Evolutionary conservation across 2,888 invertebrate species (phyloP).

Genomic region (Drosophila paranaensis): DNA sequence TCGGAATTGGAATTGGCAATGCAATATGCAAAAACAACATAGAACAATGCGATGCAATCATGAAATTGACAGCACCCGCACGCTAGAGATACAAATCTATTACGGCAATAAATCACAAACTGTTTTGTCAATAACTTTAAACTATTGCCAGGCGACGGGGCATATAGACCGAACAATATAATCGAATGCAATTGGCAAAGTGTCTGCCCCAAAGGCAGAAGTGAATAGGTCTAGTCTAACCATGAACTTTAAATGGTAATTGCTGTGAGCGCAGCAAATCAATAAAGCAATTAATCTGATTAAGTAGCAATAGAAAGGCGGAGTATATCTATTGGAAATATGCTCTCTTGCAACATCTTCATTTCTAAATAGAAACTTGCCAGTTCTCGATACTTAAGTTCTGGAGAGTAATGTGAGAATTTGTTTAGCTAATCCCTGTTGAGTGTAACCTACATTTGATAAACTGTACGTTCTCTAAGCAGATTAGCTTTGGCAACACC

Average conservation of each 20-base stretch:
- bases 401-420: not conserved
- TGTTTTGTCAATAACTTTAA: slow-evolving; percentile 69
- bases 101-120: slow-evolving; percentile 55
- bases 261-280: not conserved
- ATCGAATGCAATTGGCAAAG: slow-evolving; percentile 8
- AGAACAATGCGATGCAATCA: slow-evolving; percentile 56
- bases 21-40: slow-evolving; percentile 16
- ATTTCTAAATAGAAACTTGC: not conserved
- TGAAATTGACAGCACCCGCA: slow-evolving; percentile 16
- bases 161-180: no score
- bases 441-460: slow-evolving; percentile 6
- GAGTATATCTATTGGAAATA: not conserved
- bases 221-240: not conserved
- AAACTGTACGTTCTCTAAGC: slow-evolving; percentile 5
- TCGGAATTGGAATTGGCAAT: slow-evolving; percentile 52
- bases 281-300: slow-evolving; percentile 7
- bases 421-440: slow-evolving; percentile 6
- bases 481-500: slow-evolving; percentile 6
- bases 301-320: not conserved
- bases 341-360: not conserved
- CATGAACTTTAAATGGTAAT: slow-evolving; percentile 11
- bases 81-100: slow-evolving; percentile 46
- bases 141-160: slow-evolving; percentile 5
- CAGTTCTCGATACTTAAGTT: not conserved
- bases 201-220: not conserved